Conservation (phyloP, 2,888 invertebrate genomes). For the Brachylomia viminalis region DNA sequence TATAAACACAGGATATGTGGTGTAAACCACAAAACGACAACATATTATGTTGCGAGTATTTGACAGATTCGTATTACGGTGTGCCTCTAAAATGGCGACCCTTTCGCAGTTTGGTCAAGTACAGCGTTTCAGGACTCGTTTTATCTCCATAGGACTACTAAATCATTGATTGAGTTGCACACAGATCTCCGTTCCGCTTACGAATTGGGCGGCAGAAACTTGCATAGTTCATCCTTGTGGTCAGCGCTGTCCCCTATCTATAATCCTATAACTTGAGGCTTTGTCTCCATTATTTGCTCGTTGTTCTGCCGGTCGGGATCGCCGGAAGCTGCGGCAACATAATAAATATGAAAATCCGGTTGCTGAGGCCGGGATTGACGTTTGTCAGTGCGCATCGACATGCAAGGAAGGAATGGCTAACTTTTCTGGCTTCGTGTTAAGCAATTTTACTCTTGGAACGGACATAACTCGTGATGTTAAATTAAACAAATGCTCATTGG, state of each 20-base stretch:
- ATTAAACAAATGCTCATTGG: too few relatives aligned
- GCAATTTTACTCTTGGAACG: not conserved
- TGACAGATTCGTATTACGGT: not conserved
- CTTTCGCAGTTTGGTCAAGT: not conserved
- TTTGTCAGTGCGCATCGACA: slow-evolving; percentile 23
- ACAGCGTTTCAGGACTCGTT: not conserved
- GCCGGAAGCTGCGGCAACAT: slow-evolving; percentile 33
- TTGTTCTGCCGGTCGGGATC: slow-evolving; percentile 5
- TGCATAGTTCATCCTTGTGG: slow-evolving; percentile 14
- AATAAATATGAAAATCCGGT: slow-evolving; percentile 46
- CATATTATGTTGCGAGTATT: not conserved
- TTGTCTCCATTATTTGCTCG: slow-evolving; percentile 40
- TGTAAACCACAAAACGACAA: not conserved
- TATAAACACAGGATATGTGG: not conserved
- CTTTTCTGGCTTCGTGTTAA: not conserved
- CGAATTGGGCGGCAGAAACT: not conserved
- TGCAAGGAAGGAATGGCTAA: not conserved
- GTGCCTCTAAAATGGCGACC: not conserved
- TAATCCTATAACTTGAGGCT: slow-evolving; percentile 28
- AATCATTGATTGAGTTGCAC: not conserved
- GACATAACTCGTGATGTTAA: not conserved
- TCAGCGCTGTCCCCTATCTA: not conserved
- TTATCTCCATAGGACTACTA: too few relatives aligned
- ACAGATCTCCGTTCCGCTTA: not conserved
- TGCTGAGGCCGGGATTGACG: slow-evolving; percentile 34